Conservation (phyloP, 2,888 invertebrate genomes). For the Andrena marginata region DNA sequence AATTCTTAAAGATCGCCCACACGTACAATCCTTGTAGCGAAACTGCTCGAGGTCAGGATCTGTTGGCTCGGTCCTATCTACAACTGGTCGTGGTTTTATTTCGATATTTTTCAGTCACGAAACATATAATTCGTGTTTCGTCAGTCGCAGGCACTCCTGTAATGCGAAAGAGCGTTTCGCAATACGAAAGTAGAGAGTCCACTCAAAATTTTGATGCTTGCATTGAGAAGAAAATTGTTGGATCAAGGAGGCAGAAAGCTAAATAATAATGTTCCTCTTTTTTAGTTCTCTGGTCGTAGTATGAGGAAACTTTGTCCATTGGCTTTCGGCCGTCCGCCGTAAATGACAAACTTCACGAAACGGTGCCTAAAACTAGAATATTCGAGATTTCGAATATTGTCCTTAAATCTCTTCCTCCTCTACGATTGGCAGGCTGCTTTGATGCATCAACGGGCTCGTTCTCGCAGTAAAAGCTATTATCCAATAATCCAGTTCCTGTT, state of each 20-base stretch:
- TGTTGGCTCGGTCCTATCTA: not conserved
- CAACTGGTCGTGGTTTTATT: not conserved
- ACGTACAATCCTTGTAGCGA: too few species aligned
- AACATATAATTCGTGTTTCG: not conserved
- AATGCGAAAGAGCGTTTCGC: not conserved
- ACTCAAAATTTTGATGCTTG: not conserved
- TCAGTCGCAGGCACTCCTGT: not conserved
- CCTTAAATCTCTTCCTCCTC: slow-evolving; percentile 87
- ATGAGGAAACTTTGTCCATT: slow-evolving; percentile 29
- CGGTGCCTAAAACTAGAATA: not conserved
- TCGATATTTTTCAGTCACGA: not conserved
- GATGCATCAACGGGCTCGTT: slow-evolving; percentile 86
- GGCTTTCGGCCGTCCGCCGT: slow-evolving; percentile 69
- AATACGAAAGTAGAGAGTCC: not conserved
- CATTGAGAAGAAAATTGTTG: not conserved
- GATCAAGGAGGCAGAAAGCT: slow-evolving; percentile 13
- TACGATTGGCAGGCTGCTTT: slow-evolving; percentile 87
- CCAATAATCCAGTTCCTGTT: slow-evolving; percentile 88
- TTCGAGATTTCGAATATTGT: not conserved
- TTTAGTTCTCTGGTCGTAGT: slow-evolving; percentile 26
- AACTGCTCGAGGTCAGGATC: too few species aligned
- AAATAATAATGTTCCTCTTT: slow-evolving; percentile 5
- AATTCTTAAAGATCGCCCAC: not conserved
- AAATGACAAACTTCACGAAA: slow-evolving; percentile 45
- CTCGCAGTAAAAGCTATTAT: slow-evolving; percentile 87